Evolutionary conservation across 2,113 vertebrate genomes (phyloP), one percentile per base, ranked within the genome.

Genomic region (Saimiri boliviensis): DNA sequence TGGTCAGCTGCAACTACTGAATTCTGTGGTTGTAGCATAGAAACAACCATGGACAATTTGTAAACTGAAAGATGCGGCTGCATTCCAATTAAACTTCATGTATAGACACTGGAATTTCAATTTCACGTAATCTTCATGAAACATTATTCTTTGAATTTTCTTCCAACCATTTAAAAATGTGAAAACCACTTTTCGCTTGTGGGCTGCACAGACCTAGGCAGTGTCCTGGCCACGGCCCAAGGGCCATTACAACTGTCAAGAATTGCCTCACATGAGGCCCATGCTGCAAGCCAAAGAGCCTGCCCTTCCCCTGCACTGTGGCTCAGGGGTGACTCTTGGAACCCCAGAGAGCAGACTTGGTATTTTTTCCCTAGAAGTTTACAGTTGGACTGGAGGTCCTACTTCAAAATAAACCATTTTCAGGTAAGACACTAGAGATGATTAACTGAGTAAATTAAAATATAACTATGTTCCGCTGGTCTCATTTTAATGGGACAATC

Each of bases 291-390:
- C 52, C 70, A 19, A 13, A 0, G 32, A 0, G 23, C 49, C 66
- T 3, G 0, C 19, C 74, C 10, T 40, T 73, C 17, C 27, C 32
- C 10, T 0, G 0, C 47, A 42, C 10, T 4, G 45, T 12, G 6
- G 49, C 40, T 37, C n/a, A 56, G 5, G 5, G 30, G 32, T 5
- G 58, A 16, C 54, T 40, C 82, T 35, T 89, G 4, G 66, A 10
- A 27, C 0, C 0, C 49, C 27, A 52, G 37, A 12, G 0, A 6
- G 80, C 19, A 32, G 25, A 47, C 19, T 17, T 0, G 70, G 14
- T 13, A 60, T 77, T 81, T 90, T 89, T 89, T 80, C 86, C 77
- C 49, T 11, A 47, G 10, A 54, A 73, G 0, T 2, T 27, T 37
- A 91, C 52, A 73, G 4, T 45, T 13, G 1, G 76, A 82, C 19